Evolutionary conservation across 2,113 vertebrate species (phyloP).

Genomic region (Furnarius figulus): DNA sequence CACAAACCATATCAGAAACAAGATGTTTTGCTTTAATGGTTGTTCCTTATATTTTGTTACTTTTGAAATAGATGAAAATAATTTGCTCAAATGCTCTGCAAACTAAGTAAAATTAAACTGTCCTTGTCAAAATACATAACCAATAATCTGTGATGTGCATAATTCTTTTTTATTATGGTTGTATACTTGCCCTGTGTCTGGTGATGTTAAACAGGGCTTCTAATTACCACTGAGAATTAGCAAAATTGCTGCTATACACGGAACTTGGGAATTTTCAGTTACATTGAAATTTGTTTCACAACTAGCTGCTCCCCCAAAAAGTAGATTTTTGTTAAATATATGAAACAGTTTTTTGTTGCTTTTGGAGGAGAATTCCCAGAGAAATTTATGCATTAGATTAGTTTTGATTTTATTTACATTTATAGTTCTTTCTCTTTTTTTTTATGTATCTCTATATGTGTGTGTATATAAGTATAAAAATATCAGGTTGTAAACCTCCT

Average conservation of each 20-base stretch:
- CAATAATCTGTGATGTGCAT: not conserved
- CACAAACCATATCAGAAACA: not conserved
- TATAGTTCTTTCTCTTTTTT: not conserved
- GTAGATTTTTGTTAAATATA: not conserved
- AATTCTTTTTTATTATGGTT: not conserved
- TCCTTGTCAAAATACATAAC: not conserved
- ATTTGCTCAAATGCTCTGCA: not conserved
- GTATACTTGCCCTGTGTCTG: not conserved
- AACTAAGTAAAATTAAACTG: not conserved
- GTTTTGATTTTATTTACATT: not conserved
- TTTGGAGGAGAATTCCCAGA: not conserved
- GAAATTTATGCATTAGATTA: not conserved
- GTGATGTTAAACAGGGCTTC: constrained; percentile 8
- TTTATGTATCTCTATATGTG: not conserved
- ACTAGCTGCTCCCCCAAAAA: not conserved
- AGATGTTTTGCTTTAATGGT: not conserved
- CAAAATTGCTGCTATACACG: not conserved
- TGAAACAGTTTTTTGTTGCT: not conserved
- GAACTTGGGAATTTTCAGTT: not conserved
- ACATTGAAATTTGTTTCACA: not conserved
- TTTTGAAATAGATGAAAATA: not conserved
- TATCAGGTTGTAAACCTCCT: not conserved
- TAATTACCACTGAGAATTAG: not conserved
- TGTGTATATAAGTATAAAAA: not conserved
- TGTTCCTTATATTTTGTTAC: not conserved